Evolutionary conservation across 2,888 invertebrate species (phyloP).

Genomic region (Saturnia japonica): DNA sequence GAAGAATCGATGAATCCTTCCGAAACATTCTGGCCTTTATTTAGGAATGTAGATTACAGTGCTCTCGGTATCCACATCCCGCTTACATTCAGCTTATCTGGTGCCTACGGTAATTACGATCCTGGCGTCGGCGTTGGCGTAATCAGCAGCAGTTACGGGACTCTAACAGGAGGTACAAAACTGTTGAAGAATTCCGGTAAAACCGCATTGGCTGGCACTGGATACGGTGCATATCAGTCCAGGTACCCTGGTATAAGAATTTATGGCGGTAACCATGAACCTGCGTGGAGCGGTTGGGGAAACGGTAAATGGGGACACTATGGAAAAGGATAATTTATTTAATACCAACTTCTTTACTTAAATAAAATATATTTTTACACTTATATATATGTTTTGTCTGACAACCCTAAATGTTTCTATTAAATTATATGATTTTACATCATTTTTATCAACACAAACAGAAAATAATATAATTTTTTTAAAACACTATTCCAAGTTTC

Average conservation of each 20-base stretch:
- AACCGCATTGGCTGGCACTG: constrained; percentile 59
- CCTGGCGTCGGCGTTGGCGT: constrained; percentile 43
- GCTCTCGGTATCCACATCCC: constrained; percentile 62
- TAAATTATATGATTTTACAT: background rate
- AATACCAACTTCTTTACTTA: background rate
- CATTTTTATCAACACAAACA: background rate
- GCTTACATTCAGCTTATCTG: constrained; percentile 66
- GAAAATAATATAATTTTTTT: background rate
- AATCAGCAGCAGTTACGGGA: constrained; percentile 55
- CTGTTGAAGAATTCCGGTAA: constrained; percentile 43
- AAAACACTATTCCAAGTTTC: no score
- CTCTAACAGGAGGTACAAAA: constrained; percentile 38
- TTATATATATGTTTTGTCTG: background rate
- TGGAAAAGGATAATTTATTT: constrained; percentile 62
- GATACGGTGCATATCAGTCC: constrained; percentile 85
- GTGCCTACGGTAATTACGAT: constrained; percentile 61
- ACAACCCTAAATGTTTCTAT: background rate
- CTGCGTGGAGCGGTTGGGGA: constrained; percentile 77
- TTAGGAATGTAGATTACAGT: constrained; percentile 43
- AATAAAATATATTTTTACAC: background rate
- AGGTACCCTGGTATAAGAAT: constrained; percentile 84
- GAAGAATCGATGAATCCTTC: constrained; percentile 44
- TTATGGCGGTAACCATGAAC: constrained; percentile 82
- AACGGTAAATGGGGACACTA: constrained; percentile 78
- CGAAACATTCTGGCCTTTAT: constrained; percentile 66